A percentile compares a stretch with the other conserved stretches of the same genome.
These are phyloP conservation scores for Nibea albiflora DNA, from an alignment of 2,113 vertebrate genomes.

Conservation along the genomic window DNA sequence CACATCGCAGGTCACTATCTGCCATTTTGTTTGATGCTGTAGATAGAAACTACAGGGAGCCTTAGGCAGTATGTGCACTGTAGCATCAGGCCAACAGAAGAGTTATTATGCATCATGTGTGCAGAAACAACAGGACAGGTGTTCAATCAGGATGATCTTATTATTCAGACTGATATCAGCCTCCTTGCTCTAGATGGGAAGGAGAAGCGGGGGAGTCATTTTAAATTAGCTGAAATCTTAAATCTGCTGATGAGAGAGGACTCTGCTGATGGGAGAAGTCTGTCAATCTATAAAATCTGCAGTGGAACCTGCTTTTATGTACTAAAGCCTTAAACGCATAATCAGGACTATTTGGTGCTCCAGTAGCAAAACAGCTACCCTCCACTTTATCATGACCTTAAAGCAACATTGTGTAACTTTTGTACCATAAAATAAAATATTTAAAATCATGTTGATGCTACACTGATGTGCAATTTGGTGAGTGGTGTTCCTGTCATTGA, in stretches of 20 bases:
- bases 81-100: background rate
- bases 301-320: background rate
- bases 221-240: background rate
- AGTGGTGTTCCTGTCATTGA: too few relatives aligned
- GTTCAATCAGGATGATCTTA: background rate
- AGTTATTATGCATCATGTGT: background rate
- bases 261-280: background rate
- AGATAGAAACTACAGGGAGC: background rate
- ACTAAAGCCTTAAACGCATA: background rate
- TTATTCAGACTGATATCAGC: background rate
- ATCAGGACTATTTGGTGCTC: background rate
- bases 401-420: too few relatives aligned
- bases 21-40: slow-evolving; percentile 42
- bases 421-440: too few relatives aligned
- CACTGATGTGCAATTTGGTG: too few relatives aligned
- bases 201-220: background rate
- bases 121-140: background rate
- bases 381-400: too few relatives aligned
- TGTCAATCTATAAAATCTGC: background rate
- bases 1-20: slow-evolving; percentile 43
- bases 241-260: background rate
- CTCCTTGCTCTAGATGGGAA: background rate
- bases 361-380: background rate
- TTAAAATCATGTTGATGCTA: too few relatives aligned
- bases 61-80: background rate